These are phyloP conservation scores for Paedocypris sp. DNA, from an alignment of 2,113 vertebrate genomes.

Conservation along the genomic window DNA sequence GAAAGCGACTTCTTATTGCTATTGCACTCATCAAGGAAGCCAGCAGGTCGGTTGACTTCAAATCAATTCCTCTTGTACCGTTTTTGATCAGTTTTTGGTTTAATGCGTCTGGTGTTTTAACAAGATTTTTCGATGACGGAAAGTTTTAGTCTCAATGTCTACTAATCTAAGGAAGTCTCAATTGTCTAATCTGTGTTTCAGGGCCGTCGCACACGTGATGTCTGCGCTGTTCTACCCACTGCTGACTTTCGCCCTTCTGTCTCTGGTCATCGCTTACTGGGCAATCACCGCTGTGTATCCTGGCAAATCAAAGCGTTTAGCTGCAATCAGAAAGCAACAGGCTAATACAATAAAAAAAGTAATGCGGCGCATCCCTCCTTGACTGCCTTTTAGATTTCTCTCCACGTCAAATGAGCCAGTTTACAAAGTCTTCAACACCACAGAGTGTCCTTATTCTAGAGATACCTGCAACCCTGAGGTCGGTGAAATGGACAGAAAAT, in stretches of 20 bases:
- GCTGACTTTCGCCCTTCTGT: slow-evolving; percentile 78
- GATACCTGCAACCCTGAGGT: slow-evolving; percentile 76
- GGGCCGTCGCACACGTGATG: slow-evolving; percentile 83
- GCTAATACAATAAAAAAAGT: too few relatives aligned
- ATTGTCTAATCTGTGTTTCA: slow-evolving; percentile 39
- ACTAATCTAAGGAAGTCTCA: background rate
- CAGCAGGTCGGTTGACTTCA: slow-evolving; percentile 69
- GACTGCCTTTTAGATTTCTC: slow-evolving; percentile 67
- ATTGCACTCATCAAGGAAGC: slow-evolving; percentile 90
- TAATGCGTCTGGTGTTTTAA: too few relatives aligned
- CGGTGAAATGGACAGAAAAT: slow-evolving; percentile 31
- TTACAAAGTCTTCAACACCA: slow-evolving; percentile 78
- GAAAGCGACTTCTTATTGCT: slow-evolving; percentile 84
- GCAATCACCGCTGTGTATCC: slow-evolving; percentile 92
- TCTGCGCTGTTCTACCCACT: slow-evolving; percentile 79
- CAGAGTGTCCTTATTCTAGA: slow-evolving; percentile 47
- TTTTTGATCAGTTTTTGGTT: too few relatives aligned
- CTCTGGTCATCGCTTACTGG: slow-evolving; percentile 89
- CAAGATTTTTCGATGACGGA: too few relatives aligned
- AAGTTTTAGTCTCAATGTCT: background rate
- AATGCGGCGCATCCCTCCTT: slow-evolving; percentile 47
- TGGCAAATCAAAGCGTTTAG: too few relatives aligned
- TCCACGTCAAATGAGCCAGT: slow-evolving; percentile 82
- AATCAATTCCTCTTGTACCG: background rate
- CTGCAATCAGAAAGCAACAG: too few relatives aligned